Conservation (phyloP, 2,113 vertebrate genomes). For the Passer montanus region DNA sequence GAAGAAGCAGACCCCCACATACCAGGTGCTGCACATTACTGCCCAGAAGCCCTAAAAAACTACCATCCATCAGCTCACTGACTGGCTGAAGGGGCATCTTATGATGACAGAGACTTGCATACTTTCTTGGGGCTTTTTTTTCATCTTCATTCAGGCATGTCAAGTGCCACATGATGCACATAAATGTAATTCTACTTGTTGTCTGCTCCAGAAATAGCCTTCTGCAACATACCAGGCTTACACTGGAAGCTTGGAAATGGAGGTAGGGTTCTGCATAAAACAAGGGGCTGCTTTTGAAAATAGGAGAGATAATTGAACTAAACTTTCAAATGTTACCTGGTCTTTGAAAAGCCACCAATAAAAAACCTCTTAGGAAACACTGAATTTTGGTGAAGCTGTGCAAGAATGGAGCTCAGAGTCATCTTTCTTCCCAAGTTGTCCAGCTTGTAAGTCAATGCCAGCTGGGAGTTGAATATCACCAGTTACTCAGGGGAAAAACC, state of each 20-base stretch:
- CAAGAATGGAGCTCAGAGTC: accelerated
- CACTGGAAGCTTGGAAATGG: not conserved
- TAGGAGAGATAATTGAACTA: not conserved
- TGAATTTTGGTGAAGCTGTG: not conserved
- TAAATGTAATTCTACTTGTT: not conserved
- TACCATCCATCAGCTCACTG: not conserved
- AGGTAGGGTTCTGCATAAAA: not conserved
- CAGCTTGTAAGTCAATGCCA: not conserved
- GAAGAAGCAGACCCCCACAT: not conserved
- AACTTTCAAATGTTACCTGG: not conserved
- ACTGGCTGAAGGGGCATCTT: not conserved
- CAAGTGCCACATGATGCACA: not conserved
- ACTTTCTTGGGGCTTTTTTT: not conserved
- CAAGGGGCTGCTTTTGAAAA: not conserved
- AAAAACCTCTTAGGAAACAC: not conserved
- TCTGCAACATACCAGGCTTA: not conserved
- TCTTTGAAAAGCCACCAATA: not conserved
- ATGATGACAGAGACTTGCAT: not conserved
- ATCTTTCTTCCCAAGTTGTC: not conserved
- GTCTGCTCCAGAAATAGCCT: not conserved
- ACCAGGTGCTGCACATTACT: not conserved
- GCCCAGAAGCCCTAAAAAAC: not conserved
- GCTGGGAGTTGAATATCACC: not conserved
- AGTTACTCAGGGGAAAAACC: not conserved
- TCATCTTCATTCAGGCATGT: not conserved